Conservation (phyloP, 2,797 vertebrate species). For the Thaleichthys pacificus region DNA sequence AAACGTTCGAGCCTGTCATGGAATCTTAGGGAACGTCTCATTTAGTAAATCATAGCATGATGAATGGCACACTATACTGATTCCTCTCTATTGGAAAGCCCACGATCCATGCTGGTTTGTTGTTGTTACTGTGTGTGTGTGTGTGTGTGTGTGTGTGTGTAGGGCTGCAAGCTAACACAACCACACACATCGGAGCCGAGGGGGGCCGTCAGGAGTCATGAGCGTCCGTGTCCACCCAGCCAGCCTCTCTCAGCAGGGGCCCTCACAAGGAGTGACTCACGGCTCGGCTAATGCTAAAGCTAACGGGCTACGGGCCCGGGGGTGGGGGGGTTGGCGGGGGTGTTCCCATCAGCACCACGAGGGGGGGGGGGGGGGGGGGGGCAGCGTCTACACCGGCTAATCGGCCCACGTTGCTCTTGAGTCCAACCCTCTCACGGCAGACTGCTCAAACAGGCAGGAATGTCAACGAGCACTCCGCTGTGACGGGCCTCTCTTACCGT, state of each 20-base stretch:
- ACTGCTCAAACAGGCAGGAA: not conserved
- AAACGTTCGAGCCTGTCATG: too few species aligned
- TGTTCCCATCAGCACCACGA: conserved; percentile 20
- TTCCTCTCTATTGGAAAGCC: too few species aligned
- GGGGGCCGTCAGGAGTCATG: conserved; percentile 11
- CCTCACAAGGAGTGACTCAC: not conserved
- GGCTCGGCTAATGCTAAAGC: conserved; percentile 12
- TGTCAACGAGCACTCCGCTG: conserved; percentile 2
- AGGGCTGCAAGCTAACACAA: conserved; percentile 2
- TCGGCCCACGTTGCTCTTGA: conserved; percentile 22
- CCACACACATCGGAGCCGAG: conserved; percentile 8
- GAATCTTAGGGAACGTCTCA: too few species aligned
- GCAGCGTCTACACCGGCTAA: conserved; percentile 20
- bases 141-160: too few species aligned
- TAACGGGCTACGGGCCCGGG: conserved; percentile 13
- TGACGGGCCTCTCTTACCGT: conserved; percentile 12
- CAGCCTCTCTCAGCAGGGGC: conserved; percentile 22
- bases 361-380: conserved; percentile 11
- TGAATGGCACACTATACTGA: too few species aligned
- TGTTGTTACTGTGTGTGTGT: not conserved
- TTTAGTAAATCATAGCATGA: too few species aligned
- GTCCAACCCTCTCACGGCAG: not conserved
- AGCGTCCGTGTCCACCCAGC: conserved; percentile 1
- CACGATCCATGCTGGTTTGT: not conserved
- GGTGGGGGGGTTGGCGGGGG: not conserved